Percentiles rank a stretch among this genome's conserved stretches.
Evolutionary conservation across 2,888 invertebrate species (phyloP).

Genomic region (Conistra vaccinii): DNA sequence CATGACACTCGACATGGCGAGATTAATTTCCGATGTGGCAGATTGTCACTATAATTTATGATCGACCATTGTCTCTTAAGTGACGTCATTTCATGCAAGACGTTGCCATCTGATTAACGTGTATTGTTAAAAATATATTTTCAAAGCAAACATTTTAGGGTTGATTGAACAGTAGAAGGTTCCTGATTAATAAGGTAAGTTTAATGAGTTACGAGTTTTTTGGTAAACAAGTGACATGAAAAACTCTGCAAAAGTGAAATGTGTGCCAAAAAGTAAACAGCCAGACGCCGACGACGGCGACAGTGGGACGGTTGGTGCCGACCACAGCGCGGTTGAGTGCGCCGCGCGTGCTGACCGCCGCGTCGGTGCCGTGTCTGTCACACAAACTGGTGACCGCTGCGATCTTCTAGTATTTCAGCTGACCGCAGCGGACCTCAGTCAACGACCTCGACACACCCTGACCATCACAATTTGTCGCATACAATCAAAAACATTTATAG

Average conservation of each 20-base stretch:
- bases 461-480: slow-evolving; percentile 81
- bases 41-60: slow-evolving; percentile 89
- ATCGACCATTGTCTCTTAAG: slow-evolving; percentile 87
- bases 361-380: slow-evolving; percentile 54
- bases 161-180: slow-evolving; percentile 30
- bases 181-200: slow-evolving; percentile 1
- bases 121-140: slow-evolving; percentile 67
- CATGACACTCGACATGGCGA: slow-evolving; percentile 84
- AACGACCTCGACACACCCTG: slow-evolving; percentile 82
- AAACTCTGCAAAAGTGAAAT: slow-evolving; percentile 16
- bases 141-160: slow-evolving; percentile 30
- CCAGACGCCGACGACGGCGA: slow-evolving; percentile 16
- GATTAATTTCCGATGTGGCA: slow-evolving; percentile 89
- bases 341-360: slow-evolving; percentile 59
- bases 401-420: slow-evolving; percentile 85
- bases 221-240: neutral
- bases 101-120: slow-evolving; percentile 78
- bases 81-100: slow-evolving; percentile 85
- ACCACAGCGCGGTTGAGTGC: slow-evolving; percentile 68
- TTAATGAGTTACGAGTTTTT: neutral
- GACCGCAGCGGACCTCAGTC: slow-evolving; percentile 83
- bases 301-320: slow-evolving; percentile 28
- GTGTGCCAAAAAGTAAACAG: slow-evolving; percentile 37
- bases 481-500: slow-evolving; percentile 83
- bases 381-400: slow-evolving; percentile 77